Evolutionary conservation across 2,888 invertebrate genomes (phyloP), one percentile per base, ranked within the genome.

Genomic region (Yponomeuta sedellus): DNA sequence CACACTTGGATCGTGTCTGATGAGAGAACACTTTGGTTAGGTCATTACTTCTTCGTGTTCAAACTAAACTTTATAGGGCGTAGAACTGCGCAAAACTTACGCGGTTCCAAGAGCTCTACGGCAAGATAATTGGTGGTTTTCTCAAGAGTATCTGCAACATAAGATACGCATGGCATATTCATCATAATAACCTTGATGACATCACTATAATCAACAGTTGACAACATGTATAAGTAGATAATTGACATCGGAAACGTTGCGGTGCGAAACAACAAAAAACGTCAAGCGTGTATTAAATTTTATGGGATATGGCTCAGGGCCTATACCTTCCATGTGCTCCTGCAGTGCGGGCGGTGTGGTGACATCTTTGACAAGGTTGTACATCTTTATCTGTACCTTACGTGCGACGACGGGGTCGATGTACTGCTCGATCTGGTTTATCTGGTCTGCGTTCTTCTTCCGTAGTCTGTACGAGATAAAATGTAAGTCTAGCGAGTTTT

Each of bases 311-410:
- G 34, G 8, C 16, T 16, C 44, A 52, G 16, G 12, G 2, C 25
- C 44, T 52, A 6, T 52, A 52, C 44, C 44, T 52, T 52, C 16
- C 44, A 52, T 16, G 44, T 52, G 44, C 44, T 52, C 44, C 44
- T 52, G 12, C 16, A 52, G 5, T 16, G 44, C 44, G 44, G 44
- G 16, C 16, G 44, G 44, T 52, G 5, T 52, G 3, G 16, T 16
- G 44, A 52, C 16, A 52, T 59, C 70, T n/a, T 69, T 67, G 81
- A 88, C 82, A 61, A 88, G 70, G 66, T 77, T 79, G 25, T 72
- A 68, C 0, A 89, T 75, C 74, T 87, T 89, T 39, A 88, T 80
- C 73, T 88, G 83, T 70, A 90, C 80, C 71, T 90, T 90, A 57
- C 88, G 78, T 0, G 80, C 71, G 1, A 82, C 87, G 1, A 89